Evolutionary conservation across 2,888 invertebrate species (phyloP), one percentile per base, ranked within the genome.

Genomic region (Orchesella flavescens): DNA sequence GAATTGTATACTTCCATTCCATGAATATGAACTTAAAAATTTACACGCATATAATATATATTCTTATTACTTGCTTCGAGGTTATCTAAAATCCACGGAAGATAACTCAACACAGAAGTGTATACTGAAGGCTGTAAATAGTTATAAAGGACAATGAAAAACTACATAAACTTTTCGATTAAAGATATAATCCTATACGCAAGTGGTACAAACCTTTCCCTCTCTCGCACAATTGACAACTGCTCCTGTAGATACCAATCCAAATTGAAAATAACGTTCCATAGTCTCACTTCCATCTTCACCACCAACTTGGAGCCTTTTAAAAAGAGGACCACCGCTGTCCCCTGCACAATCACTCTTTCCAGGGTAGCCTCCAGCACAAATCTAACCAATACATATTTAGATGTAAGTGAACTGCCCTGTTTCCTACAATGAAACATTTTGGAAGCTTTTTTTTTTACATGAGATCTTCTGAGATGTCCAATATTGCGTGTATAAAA

Each of bases 401-500:
- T 63, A 24, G 7, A 63, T 10, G 19, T 61, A 10, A 21, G 24
- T 61, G 9, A 46, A 9, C 46, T 13, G 13, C 46, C 9, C 46
- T 13, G 46, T 46, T n/a, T n/a, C n/a, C n/a, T n/a, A 34, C 2
- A 7, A 34, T 34, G 34, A 34, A 34, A 53, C 10, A 53, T 53
- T 53, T 17, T n/a, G n/a, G n/a, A n/a, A n/a, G n/a, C n/a, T n/a
- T n/a, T 46, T 53, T 53, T 13, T 53, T 65, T 69, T 71, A 87
- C 86, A 59, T 86, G 84, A 43, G 85, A 85, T 66, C 71, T 84
- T n/a, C 74, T 43, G 10, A 87, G 24, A 53, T 85, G 84, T 46
- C 87, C 87, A 13, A 84, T 85, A 19, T 76, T 57, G 17, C 85
- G 49, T 0, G 83, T 83, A 43, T 83, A 87, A 23, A 86, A 86